Evolutionary conservation across 2,113 vertebrate species (phyloP).

Genomic region (Gorilla gorilla): DNA sequence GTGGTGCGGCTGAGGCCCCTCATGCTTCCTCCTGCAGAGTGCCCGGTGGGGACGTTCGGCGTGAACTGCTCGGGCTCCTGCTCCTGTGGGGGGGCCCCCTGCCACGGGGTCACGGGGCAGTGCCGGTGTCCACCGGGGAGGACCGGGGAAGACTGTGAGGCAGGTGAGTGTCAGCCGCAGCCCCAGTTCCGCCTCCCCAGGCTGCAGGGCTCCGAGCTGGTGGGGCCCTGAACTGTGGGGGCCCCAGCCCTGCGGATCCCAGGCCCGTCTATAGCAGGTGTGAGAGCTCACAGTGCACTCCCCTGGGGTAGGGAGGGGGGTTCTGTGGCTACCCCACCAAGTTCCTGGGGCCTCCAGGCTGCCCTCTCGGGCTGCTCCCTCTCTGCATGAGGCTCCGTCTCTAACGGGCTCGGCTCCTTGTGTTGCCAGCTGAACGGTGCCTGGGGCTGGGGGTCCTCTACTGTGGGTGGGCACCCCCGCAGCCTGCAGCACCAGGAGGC

Average conservation of each 20-base stretch:
- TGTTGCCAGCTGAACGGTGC: accelerated
- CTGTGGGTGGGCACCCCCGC: neutral
- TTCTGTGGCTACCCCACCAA: neutral
- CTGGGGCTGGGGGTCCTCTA: neutral
- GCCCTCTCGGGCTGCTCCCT: neutral
- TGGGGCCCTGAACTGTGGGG: neutral
- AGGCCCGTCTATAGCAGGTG: neutral
- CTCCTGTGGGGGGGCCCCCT: slow-evolving; percentile 87
- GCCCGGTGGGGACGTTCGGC: slow-evolving; percentile 88
- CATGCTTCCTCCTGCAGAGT: slow-evolving; percentile 82
- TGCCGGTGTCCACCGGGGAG: slow-evolving; percentile 89
- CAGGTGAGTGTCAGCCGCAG: slow-evolving; percentile 83
- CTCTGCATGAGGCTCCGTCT: accelerated
- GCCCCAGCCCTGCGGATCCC: neutral
- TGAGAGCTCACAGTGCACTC: accelerated
- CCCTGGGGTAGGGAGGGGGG: neutral
- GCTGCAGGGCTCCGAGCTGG: accelerated
- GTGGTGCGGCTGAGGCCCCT: neutral
- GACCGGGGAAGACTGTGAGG: slow-evolving; percentile 86
- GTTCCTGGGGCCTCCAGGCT: accelerated
- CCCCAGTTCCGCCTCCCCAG: accelerated
- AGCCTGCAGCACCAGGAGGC: neutral
- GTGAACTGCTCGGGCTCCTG: slow-evolving; percentile 86
- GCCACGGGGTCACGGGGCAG: slow-evolving; percentile 85
- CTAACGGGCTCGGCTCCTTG: accelerated